Evolutionary conservation across 2,888 invertebrate species (phyloP), one percentile per base, ranked within the genome.

Genomic region (Pyrgus malvae): DNA sequence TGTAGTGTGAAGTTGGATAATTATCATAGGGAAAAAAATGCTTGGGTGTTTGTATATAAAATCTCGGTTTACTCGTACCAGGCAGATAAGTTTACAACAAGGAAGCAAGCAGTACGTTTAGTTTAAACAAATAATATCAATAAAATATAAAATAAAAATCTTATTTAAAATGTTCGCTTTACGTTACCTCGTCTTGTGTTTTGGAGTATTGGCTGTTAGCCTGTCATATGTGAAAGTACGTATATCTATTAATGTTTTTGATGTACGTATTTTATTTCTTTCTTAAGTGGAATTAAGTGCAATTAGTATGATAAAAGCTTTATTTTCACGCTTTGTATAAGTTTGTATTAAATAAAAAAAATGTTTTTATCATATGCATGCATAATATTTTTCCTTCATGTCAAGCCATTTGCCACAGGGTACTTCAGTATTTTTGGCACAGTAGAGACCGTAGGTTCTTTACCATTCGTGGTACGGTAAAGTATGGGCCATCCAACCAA

Each of bases 1-100:
- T 44, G 12, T 48, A 54, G 56, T 54, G 54, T 57, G 57, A 58
- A 53, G 56, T 59, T 62, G 56, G 62, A 64, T 64, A 64, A 63
- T 64, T 55, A 64, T 59, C 56, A 55, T 48, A 58, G 35, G 54
- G 53, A 61, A 63, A 65, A 64, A 61, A 58, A 41, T 60, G 48
- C 58, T 55, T 54, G 59, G 46, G 42, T 58, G 56, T 60, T 61
- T 41, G 61, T 67, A 63, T 68, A 68, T 65, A 68, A 60, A 65
- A 57, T 61, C 48, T 57, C 49, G 45, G 48, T 38, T 60, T 60
- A 55, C 49, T 54, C 57, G 49, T 48, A 41, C 46, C 55, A 56
- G 55, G 51, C 63, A 63, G 57, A 59, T 29, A 37, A 54, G 51
- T 40, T 29, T 12, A 42, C 41, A 23, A 14, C 49, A 8, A 9